These are phyloP conservation scores for Sweltsa coloradensis DNA, from an alignment of 1,140 invertebrate species.

Conservation along the genomic window DNA sequence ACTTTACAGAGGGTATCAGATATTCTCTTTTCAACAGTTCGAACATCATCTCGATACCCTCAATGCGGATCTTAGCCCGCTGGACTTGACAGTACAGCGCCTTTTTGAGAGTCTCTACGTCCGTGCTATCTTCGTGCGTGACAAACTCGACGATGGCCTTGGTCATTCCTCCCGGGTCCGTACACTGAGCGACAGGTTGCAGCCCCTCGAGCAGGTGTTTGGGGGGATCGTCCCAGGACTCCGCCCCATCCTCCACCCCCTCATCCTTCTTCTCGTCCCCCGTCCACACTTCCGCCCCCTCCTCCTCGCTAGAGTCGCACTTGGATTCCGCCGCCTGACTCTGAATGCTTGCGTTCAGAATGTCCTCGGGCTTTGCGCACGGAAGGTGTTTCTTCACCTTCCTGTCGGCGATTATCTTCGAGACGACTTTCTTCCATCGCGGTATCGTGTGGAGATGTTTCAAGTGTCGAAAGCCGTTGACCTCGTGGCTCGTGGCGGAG, in stretches of 20 bases:
- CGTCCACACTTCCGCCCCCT: neutral
- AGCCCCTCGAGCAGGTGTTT: neutral
- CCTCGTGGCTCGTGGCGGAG: constrained; percentile 55
- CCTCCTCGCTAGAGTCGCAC: neutral
- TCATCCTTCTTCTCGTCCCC: constrained; percentile 10
- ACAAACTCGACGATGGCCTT: constrained; percentile 72
- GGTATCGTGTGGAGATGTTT: constrained; percentile 52
- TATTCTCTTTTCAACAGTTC: constrained; percentile 51
- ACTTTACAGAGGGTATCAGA: constrained; percentile 62
- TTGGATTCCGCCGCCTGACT: constrained; percentile 10
- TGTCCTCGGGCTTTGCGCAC: constrained; percentile 48
- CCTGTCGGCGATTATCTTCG: constrained; percentile 46
- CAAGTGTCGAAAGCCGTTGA: constrained; percentile 47
- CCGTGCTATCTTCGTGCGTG: constrained; percentile 62
- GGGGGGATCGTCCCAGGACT: constrained; percentile 1
- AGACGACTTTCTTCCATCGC: constrained; percentile 43
- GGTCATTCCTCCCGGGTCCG: constrained; percentile 6
- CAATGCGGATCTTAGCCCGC: constrained; percentile 55
- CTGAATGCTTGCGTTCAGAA: constrained; percentile 46
- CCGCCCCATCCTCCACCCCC: constrained; percentile 11
- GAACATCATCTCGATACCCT: constrained; percentile 58
- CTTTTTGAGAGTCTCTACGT: constrained; percentile 72
- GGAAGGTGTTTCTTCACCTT: constrained; percentile 37
- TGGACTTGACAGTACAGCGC: constrained; percentile 78
- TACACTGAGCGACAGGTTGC: neutral